phyloP scores from a whole-genome alignment of 2,797 vertebrate genomes.

The Eremophila alpestris region DNA sequence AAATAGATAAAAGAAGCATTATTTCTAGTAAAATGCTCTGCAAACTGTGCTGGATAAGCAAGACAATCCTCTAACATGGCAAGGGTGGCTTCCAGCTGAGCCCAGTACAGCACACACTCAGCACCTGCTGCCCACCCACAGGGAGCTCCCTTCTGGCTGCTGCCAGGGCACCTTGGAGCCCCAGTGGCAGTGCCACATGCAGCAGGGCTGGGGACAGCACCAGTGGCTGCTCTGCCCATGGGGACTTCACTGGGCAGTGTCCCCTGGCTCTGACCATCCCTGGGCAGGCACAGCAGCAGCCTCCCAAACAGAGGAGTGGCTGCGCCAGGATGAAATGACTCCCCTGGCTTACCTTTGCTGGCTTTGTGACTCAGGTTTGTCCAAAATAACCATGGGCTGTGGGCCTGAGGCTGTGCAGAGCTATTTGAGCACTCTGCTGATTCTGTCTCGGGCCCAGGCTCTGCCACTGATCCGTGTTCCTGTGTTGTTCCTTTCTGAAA shows the following conservation, averaged over 20 bases:
- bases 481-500: neutral
- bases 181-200: neutral
- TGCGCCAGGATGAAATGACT: neutral
- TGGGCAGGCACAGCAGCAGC: neutral
- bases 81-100: slow-evolving; percentile 45
- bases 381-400: neutral
- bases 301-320: neutral
- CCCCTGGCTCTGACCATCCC: neutral
- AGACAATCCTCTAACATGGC: neutral
- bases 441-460: neutral
- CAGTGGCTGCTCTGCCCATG: neutral
- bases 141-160: slow-evolving; percentile 22
- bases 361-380: neutral
- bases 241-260: neutral
- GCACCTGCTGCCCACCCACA: slow-evolving; percentile 14
- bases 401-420: neutral
- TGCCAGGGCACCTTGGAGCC: neutral
- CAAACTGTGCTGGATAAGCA: neutral
- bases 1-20: slow-evolving; percentile 26
- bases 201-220: neutral
- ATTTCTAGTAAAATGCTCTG: neutral
- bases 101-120: neutral
- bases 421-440: neutral
- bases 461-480: neutral
- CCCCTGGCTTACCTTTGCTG: neutral